These are phyloP conservation scores for Tetragonula carbonaria DNA, from an alignment of 2,888 invertebrate species.

Conservation along the genomic window DNA sequence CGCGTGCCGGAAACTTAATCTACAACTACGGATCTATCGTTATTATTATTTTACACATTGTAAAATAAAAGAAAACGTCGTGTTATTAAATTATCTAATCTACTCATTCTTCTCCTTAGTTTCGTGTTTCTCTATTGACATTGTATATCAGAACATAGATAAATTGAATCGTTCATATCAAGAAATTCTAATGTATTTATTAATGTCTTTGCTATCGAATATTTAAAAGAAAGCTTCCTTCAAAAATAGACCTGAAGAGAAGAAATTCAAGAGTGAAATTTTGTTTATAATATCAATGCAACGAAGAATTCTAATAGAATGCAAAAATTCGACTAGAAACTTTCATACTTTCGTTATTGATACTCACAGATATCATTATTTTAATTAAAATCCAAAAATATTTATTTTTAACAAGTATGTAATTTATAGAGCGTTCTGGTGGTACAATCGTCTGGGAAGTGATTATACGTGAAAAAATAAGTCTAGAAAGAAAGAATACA, in stretches of 20 bases:
- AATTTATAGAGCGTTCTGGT: not conserved
- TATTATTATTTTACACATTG: conserved; percentile 1
- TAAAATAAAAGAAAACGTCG: not conserved
- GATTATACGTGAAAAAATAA: too few relatives aligned
- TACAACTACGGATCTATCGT: not conserved
- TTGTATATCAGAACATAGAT: not conserved
- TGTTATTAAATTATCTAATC: not conserved
- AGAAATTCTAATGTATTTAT: not conserved
- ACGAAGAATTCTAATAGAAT: not conserved
- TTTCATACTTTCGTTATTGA: not conserved
- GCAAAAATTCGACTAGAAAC: too few relatives aligned
- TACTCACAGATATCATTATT: not conserved
- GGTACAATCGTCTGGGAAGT: too few relatives aligned
- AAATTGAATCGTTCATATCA: not conserved
- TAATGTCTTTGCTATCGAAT: not conserved
- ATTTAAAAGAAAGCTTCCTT: not conserved
- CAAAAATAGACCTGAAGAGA: not conserved
- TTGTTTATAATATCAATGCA: not conserved
- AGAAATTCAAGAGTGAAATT: not conserved
- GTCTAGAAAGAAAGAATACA: too few relatives aligned
- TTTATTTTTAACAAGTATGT: not conserved
- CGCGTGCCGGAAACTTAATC: conserved; percentile 10
- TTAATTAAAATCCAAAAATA: not conserved
- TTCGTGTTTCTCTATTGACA: not conserved
- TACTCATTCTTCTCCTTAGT: not conserved